Evolutionary conservation across 1,140 invertebrate genomes (phyloP), one percentile per base, ranked within the genome.

Genomic region (Microplitis mediator): DNA sequence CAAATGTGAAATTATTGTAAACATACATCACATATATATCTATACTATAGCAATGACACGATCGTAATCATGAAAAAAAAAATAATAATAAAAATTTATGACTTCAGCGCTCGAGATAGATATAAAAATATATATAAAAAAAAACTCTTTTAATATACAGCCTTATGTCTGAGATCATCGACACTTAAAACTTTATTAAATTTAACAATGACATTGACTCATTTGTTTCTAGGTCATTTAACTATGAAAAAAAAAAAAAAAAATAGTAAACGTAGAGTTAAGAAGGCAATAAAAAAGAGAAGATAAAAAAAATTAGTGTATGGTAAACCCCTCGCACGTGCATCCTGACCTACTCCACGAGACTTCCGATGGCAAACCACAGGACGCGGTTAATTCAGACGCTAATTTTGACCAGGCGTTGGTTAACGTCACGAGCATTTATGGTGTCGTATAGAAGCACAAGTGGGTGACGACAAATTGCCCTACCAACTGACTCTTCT

Each of bases 281-380:
- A 39, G 39, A 45, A 45, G 36, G 4, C 16, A 63, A 31, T 6
- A n/a, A 13, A n/a, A 14, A 65, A 65, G 31, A 34, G 34, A 13
- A 31, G 23, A 62, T 62, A 62, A 31, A 34, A 13, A 32, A 13
- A 23, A 23, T 23, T 32, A 13, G 61, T n/a, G 61, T 39, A 39
- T 63, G 61, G 63, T 13, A 52, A 23, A n/a, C 34, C 35, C 63
- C 54, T 23, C 16, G n/a, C 63, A 52, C 65, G 9, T 31, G 39
- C n/a, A 67, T 60, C 67, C 52, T 69, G 67, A 69, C 67, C 67
- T 69, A 69, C 32, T 69, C 52, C 35, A 58, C 54, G 4, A n/a
- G 31, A 56, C 13, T 60, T 69, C 52, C 52, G 54, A 58, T 14
- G 31, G 54, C 23, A 13, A 4, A 4, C 8, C 31, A 56, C 54